A percentile compares a stretch with the other conserved stretches of the same genome.
phyloP scores from a whole-genome alignment of 2,888 invertebrate species.

The Yponomeuta sedellus region DNA sequence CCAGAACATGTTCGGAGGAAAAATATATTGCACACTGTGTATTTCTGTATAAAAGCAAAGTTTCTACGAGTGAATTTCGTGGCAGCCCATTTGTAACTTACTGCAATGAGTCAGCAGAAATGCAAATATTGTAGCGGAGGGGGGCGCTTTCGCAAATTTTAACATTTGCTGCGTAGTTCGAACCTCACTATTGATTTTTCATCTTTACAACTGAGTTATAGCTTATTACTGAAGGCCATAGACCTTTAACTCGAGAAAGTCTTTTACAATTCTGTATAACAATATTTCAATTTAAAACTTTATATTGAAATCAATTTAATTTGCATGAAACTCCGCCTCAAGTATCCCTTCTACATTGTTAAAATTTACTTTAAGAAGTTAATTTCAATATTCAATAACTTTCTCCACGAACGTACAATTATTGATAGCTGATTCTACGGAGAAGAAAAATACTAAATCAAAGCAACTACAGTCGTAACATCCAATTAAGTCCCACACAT shows the following conservation, averaged over 20 bases:
- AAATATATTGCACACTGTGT: neutral
- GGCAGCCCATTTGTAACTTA: conserved; percentile 24
- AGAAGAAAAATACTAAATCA: neutral
- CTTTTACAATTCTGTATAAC: neutral
- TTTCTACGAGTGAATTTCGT: neutral
- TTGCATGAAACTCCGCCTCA: neutral
- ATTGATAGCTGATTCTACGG: neutral
- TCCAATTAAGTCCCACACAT: conserved; percentile 14
- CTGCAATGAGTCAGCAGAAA: conserved; percentile 39
- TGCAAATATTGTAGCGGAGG: conserved; percentile 28
- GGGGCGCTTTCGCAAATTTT: conserved; percentile 39
- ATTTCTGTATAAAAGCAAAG: neutral
- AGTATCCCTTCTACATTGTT: neutral
- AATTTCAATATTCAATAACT: conserved; percentile 2
- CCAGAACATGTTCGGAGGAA: no score
- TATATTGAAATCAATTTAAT: conserved; percentile 1
- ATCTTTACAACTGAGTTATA: neutral
- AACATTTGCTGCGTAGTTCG: conserved; percentile 29
- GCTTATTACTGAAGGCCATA: neutral
- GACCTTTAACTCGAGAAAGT: conserved; percentile 1
- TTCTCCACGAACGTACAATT: neutral
- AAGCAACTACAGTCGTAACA: conserved; percentile 6
- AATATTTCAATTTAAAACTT: conserved; percentile 4
- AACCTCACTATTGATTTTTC: conserved; percentile 5
- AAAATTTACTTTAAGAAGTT: conserved; percentile 2